These are phyloP conservation scores for Neopipo cinnamomea DNA, from an alignment of 2,113 vertebrate species.

Conservation along the genomic window DNA sequence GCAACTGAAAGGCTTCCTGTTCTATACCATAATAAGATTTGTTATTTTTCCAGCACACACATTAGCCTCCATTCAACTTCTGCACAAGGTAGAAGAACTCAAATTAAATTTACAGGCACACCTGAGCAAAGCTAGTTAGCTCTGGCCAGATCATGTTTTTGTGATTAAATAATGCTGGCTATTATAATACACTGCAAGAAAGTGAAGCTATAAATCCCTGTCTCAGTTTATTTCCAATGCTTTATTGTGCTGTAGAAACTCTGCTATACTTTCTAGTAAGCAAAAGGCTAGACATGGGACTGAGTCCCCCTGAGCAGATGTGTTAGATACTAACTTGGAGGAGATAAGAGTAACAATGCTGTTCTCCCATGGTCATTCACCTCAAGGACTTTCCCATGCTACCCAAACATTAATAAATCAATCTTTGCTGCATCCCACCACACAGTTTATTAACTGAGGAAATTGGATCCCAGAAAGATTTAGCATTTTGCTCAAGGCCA, in stretches of 20 bases:
- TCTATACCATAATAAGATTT: not conserved
- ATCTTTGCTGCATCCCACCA: not conserved
- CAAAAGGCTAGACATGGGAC: not conserved
- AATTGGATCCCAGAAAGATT: conserved; percentile 14
- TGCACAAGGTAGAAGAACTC: not conserved
- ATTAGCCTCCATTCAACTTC: not conserved
- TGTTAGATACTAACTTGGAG: not conserved
- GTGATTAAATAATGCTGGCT: conserved; percentile 6
- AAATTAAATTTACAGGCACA: conserved; percentile 36
- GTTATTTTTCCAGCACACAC: conserved; percentile 34
- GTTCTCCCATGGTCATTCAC: not conserved
- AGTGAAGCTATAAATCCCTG: not conserved
- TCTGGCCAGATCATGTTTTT: conserved; percentile 12
- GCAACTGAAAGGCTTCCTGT: conserved; percentile 5
- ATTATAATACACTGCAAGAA: not conserved
- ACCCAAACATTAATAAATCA: not conserved
- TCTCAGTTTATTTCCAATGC: not conserved
- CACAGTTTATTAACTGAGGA: not conserved
- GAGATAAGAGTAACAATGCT: conserved; percentile 22
- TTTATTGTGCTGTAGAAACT: not conserved
- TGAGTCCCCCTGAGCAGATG: not conserved
- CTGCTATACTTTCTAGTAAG: not conserved
- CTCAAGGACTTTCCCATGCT: conserved; percentile 5
- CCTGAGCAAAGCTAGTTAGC: conserved; percentile 15
- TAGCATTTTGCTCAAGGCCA: not conserved